Conservation (phyloP, 2,797 vertebrate species). For the Cheracebus regulus region DNA sequence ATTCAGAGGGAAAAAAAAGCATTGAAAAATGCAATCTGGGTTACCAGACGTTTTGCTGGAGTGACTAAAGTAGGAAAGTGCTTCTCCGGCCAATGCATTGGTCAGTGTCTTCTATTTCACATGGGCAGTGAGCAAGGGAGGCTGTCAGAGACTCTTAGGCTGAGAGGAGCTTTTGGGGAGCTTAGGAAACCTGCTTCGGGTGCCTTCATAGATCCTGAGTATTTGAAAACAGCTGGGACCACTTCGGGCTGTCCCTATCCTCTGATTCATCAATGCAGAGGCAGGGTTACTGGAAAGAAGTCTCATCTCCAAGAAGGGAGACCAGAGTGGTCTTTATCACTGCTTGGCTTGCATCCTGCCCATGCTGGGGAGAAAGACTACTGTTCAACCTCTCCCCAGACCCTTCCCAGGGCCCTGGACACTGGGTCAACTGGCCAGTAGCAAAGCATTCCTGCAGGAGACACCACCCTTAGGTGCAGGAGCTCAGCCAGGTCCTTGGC, state of each 20-base stretch:
- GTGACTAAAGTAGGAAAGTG: neutral
- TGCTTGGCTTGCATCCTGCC: slow-evolving; percentile 40
- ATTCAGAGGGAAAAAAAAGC: neutral
- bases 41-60: neutral
- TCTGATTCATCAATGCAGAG: neutral
- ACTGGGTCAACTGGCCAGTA: neutral
- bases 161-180: slow-evolving; percentile 69
- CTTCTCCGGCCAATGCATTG: rapidly evolving
- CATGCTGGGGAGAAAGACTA: neutral
- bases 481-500: slow-evolving; percentile 53
- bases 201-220: neutral
- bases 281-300: slow-evolving; percentile 26
- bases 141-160: slow-evolving; percentile 57
- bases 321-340: neutral
- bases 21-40: neutral
- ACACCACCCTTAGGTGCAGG: neutral
- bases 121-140: slow-evolving; percentile 23
- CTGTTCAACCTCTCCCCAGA: neutral
- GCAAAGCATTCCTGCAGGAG: slow-evolving; percentile 1
- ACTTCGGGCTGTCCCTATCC: slow-evolving; percentile 6
- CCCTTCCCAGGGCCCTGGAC: neutral
- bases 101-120: neutral
- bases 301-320: neutral
- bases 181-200: slow-evolving; percentile 57
- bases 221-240: slow-evolving; percentile 58